Percentiles rank a stretch among this genome's conserved stretches.
Conservation (phyloP, 2,113 vertebrate species). For the Dunckerocampus dactyliophorus region DNA sequence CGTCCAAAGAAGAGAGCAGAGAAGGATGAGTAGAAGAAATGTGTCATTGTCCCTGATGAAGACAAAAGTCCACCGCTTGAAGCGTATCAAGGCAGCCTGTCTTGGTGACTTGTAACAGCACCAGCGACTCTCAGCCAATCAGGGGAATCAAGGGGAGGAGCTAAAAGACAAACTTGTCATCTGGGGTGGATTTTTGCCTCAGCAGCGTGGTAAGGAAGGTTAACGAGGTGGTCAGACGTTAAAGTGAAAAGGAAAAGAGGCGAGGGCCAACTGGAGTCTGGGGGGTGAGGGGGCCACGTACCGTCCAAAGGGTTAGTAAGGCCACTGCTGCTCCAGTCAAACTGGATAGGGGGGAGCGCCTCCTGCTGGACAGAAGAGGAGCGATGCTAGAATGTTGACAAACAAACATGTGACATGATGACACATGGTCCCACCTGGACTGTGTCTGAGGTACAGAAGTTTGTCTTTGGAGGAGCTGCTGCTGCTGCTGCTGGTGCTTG, state of each 20-base stretch:
- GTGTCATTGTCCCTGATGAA: neutral
- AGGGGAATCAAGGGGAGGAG: neutral
- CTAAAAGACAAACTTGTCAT: neutral
- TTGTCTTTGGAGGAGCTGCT: conserved; percentile 71
- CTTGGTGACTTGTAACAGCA: neutral
- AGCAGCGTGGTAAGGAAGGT: neutral
- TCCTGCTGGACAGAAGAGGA: conserved; percentile 76
- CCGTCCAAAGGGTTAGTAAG: conserved; percentile 99
- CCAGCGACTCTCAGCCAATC: neutral
- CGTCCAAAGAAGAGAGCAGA: conserved; percentile 19
- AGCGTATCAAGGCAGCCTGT: no score
- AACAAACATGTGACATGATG: no score
- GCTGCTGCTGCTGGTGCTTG: conserved; percentile 76
- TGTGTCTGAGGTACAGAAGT: conserved; percentile 78
- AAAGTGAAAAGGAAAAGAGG: neutral
- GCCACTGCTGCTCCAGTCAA: conserved; percentile 99
- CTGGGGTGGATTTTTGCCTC: neutral
- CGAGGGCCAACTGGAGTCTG: no score
- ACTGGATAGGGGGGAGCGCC: conserved; percentile 96
- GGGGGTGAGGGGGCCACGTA: conserved; percentile 70
- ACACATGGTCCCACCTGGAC: conserved; percentile 77
- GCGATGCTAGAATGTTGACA: neutral
- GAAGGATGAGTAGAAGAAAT: neutral
- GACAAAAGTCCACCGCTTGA: no score
- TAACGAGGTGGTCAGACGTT: neutral